phyloP scores from a whole-genome alignment of 2,888 invertebrate genomes.

The Agrilus cyanescens region DNA sequence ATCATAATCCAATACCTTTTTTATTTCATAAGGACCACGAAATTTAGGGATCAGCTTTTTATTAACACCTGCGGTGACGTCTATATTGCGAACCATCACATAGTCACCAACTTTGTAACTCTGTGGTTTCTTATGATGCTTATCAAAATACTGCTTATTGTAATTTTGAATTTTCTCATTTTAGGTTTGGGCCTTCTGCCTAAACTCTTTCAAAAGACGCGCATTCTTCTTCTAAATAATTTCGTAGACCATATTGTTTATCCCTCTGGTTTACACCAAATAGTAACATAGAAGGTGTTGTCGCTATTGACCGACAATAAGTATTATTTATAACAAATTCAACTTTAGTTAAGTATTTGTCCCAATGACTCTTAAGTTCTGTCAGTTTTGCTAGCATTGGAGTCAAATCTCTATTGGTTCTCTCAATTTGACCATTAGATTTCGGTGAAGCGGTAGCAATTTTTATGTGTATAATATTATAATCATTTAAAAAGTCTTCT shows the following conservation, averaged over 20 bases:
- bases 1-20: conserved; percentile 15
- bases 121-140: conserved; percentile 12
- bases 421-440: conserved; percentile 19
- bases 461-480: conserved; percentile 14
- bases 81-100: conserved; percentile 17
- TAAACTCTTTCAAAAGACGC: too few species aligned
- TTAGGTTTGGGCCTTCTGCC: conserved; percentile 6
- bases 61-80: conserved; percentile 11
- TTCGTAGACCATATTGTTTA: too few species aligned
- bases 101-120: conserved; percentile 13
- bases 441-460: conserved; percentile 16
- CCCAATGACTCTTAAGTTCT: conserved; percentile 11
- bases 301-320: conserved; percentile 3
- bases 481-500: too few species aligned
- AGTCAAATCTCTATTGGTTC: conserved; percentile 11
- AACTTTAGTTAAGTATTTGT: conserved; percentile 1
- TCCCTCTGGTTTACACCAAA: conserved; percentile 10
- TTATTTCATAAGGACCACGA: conserved; percentile 16
- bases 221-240: too few species aligned
- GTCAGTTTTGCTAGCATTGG: conserved; percentile 15
- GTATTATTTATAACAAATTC: conserved; percentile 4
- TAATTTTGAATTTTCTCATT: neutral
- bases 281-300: conserved; percentile 7
- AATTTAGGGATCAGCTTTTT: conserved; percentile 17
- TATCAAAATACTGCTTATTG: conserved; percentile 4